A percentile compares a stretch with the other conserved stretches of the same genome.
These are phyloP conservation scores for Eupristina koningsbergeri DNA, from an alignment of 1,140 invertebrate species.

Conservation along the genomic window DNA sequence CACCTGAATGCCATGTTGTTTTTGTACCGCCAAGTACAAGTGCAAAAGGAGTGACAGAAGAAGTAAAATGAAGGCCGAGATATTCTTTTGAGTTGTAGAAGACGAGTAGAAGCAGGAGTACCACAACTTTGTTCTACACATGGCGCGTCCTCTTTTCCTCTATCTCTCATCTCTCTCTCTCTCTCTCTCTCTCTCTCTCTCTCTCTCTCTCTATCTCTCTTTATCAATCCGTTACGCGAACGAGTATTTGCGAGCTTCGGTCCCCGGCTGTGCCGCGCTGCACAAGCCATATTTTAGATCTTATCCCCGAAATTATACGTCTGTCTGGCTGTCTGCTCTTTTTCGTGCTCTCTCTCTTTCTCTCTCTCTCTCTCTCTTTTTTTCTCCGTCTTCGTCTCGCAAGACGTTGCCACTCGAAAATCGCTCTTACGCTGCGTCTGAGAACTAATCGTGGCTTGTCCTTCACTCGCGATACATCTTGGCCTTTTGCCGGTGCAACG, in stretches of 20 bases:
- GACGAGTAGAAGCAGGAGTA: slow-evolving; percentile 42
- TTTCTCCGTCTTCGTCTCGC: slow-evolving; percentile 11
- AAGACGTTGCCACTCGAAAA: slow-evolving; percentile 59
- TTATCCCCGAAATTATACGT: slow-evolving; percentile 69
- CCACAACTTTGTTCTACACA: slow-evolving; percentile 63
- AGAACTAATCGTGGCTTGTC: slow-evolving; percentile 49
- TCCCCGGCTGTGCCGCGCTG: slow-evolving; percentile 59
- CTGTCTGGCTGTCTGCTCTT: slow-evolving; percentile 63
- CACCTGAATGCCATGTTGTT: slow-evolving; percentile 6
- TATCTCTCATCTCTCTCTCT: slow-evolving; percentile 30
- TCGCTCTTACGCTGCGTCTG: slow-evolving; percentile 54
- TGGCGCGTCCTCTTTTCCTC: slow-evolving; percentile 59
- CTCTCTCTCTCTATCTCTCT: slow-evolving; percentile 38
- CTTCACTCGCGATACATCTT: slow-evolving; percentile 48
- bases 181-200: slow-evolving; percentile 39
- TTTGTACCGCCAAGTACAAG: background rate
- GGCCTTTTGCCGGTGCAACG: background rate
- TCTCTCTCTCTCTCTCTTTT: slow-evolving; percentile 32
- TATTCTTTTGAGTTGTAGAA: slow-evolving; percentile 4
- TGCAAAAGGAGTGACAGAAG: background rate
- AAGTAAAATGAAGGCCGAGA: background rate
- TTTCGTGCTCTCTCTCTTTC: slow-evolving; percentile 46
- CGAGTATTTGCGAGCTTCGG: slow-evolving; percentile 52
- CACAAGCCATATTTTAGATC: slow-evolving; percentile 65
- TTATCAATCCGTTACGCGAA: slow-evolving; percentile 37